phyloP scores from a whole-genome alignment of 2,888 invertebrate species.

The Homarus gammarus region DNA sequence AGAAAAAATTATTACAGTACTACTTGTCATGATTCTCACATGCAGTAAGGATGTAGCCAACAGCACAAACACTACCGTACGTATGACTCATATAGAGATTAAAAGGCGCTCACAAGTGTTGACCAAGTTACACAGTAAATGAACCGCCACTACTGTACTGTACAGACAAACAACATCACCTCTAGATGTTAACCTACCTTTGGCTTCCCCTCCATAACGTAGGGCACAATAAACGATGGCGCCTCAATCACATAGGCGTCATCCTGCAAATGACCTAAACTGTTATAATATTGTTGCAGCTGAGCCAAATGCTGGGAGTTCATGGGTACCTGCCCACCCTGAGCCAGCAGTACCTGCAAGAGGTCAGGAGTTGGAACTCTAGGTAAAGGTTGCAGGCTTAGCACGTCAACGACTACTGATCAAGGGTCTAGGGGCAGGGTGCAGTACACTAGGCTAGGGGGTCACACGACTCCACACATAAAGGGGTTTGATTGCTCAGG shows the following conservation, averaged over 20 bases:
- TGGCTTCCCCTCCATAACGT: conserved; percentile 94
- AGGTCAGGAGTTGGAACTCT: background rate
- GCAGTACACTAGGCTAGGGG: background rate
- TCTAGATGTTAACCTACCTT: conserved; percentile 81
- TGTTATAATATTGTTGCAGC: conserved; percentile 83
- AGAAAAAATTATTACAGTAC: too few species aligned
- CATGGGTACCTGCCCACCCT: conserved; percentile 70
- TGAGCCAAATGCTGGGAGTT: conserved; percentile 72
- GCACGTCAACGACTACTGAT: background rate
- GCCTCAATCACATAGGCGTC: conserved; percentile 96
- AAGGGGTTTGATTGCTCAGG: too few species aligned
- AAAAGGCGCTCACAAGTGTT: too few species aligned
- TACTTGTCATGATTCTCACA: too few species aligned
- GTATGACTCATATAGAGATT: too few species aligned
- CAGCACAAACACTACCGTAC: too few species aligned
- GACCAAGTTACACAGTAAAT: too few species aligned
- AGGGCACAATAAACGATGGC: conserved; percentile 95
- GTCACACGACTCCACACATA: too few species aligned
- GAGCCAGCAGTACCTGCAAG: conserved; percentile 72
- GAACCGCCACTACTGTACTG: too few species aligned
- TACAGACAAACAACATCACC: too few species aligned
- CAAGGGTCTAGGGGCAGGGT: background rate
- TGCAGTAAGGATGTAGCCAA: too few species aligned
- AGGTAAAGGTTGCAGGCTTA: background rate
- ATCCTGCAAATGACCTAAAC: conserved; percentile 85